Percentiles rank a stretch among this genome's conserved stretches.
Conservation (phyloP, 2,113 vertebrate species). For the Ochotona princeps region DNA sequence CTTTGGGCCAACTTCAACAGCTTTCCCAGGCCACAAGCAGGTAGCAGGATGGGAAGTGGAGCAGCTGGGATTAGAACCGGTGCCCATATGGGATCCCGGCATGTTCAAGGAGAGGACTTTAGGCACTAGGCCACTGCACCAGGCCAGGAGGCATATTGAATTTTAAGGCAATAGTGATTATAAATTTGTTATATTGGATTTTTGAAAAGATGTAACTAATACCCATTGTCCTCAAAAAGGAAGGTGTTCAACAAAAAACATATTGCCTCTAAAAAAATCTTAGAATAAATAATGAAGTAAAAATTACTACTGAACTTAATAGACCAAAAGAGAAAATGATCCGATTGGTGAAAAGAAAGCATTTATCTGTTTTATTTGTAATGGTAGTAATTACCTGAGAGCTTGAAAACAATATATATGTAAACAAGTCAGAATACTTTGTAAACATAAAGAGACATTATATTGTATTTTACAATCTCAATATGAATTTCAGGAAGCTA, state of each 20-base stretch:
- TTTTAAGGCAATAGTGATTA: neutral
- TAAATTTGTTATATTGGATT: neutral
- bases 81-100: too few species aligned
- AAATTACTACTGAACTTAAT: neutral
- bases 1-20: too few species aligned
- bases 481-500: constrained; percentile 1
- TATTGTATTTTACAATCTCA: constrained; percentile 34
- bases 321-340: constrained; percentile 15
- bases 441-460: neutral
- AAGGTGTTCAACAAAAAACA: constrained; percentile 29
- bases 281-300: constrained; percentile 26
- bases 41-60: too few species aligned
- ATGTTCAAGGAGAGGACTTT: too few species aligned
- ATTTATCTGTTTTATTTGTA: neutral
- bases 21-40: too few species aligned
- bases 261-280: neutral
- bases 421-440: constrained; percentile 52
- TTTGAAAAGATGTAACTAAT: neutral
- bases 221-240: neutral
- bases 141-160: neutral
- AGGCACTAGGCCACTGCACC: too few species aligned
- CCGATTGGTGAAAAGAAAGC: neutral
- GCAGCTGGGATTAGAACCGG: too few species aligned
- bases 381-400: neutral
- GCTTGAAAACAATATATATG: neutral